These are phyloP conservation scores for Scrobipalpa costella DNA, from an alignment of 2,888 invertebrate genomes.

Conservation along the genomic window DNA sequence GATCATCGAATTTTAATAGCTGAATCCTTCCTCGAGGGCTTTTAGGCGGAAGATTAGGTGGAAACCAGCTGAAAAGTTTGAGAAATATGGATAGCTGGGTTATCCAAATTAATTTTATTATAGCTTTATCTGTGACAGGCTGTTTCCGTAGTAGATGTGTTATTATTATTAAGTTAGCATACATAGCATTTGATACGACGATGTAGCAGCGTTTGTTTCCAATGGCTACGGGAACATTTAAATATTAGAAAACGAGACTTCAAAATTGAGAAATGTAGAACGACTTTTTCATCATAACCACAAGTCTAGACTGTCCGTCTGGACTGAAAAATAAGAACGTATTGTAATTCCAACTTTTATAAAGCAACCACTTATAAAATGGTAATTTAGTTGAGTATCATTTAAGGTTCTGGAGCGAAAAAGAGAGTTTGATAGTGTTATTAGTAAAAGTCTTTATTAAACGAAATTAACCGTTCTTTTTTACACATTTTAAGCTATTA, in stretches of 20 bases:
- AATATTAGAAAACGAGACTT: not conserved
- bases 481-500: no score
- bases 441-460: not conserved
- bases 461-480: no score
- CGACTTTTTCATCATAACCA: not conserved
- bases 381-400: not conserved
- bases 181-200: not conserved
- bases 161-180: no score
- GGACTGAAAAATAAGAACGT: not conserved
- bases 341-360: not conserved
- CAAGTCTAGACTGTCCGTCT: constrained; percentile 5
- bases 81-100: no score
- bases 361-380: not conserved
- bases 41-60: no score
- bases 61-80: no score
- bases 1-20: no score
- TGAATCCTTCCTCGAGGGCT: no score
- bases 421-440: not conserved
- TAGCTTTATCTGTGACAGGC: no score
- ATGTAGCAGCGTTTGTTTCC: not conserved
- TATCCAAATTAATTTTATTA: no score
- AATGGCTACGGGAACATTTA: no score
- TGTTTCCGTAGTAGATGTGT: no score
- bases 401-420: not conserved
- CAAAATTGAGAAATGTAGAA: not conserved